A percentile compares a stretch with the other conserved stretches of the same genome.
phyloP scores from a whole-genome alignment of 2,888 invertebrate species.

The Vandiemenella viatica region DNA sequence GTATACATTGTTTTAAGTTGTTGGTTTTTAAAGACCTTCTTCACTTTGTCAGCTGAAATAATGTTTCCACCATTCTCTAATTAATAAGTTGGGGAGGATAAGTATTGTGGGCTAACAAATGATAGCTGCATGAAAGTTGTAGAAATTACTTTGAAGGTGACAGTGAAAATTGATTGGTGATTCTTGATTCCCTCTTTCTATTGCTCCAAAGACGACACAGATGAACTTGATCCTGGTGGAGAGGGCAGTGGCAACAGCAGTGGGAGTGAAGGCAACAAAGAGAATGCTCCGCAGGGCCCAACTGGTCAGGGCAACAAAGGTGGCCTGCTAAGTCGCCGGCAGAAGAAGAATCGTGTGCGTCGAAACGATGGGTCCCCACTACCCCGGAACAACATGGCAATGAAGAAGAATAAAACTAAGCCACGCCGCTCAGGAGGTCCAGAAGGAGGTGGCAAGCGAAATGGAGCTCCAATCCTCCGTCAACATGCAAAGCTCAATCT shows the following conservation, averaged over 20 bases:
- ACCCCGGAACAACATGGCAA: conserved; percentile 16
- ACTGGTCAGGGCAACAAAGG: conserved; percentile 7
- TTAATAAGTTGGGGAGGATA: no score
- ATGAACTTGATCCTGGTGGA: conserved; percentile 31
- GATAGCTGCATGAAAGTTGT: no score
- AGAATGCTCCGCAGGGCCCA: conserved; percentile 17
- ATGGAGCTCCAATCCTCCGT: conserved; percentile 22
- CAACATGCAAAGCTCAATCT: conserved; percentile 31
- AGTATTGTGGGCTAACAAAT: no score
- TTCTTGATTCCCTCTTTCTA: conserved; percentile 16
- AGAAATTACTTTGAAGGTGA: no score
- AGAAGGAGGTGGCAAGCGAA: neutral
- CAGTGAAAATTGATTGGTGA: no score
- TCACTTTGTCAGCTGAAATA: no score
- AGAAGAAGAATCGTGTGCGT: conserved; percentile 33
- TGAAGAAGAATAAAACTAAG: conserved; percentile 20
- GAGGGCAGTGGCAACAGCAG: conserved; percentile 22
- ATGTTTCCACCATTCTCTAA: no score
- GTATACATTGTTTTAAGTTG: no score
- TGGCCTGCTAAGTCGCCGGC: conserved; percentile 33
- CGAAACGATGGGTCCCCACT: conserved; percentile 21
- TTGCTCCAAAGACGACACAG: conserved; percentile 18
- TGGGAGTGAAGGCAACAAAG: conserved; percentile 24
- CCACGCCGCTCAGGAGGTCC: conserved; percentile 12
- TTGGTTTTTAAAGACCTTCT: no score